Evolutionary conservation across 92 coral and sea anemone species (phyloP).

Genomic region (Ricordea florida): DNA sequence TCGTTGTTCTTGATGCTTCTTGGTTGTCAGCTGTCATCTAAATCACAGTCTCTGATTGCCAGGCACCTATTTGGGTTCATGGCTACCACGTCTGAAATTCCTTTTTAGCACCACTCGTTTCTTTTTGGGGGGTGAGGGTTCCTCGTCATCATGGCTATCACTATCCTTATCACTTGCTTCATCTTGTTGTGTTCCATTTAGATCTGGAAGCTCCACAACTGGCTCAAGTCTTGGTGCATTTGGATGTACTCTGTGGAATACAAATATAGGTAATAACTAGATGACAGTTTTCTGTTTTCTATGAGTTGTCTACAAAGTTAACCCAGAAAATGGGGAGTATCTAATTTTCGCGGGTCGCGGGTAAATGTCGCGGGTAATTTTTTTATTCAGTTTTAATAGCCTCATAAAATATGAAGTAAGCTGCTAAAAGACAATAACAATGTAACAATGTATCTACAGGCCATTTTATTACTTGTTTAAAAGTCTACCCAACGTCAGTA

Average conservation of each 20-base stretch:
- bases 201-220: neutral
- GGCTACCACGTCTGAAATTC: slow-evolving; percentile 45
- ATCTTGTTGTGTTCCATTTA: slow-evolving; percentile 18
- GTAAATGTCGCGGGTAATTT: too few relatives aligned
- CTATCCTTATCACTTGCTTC: slow-evolving; percentile 29
- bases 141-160: slow-evolving; percentile 34
- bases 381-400: too few relatives aligned
- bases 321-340: neutral
- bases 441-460: too few relatives aligned
- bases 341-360: too few relatives aligned
- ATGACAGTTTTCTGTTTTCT: neutral
- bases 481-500: too few relatives aligned
- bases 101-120: slow-evolving; percentile 82
- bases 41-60: too few relatives aligned
- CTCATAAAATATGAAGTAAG: too few relatives aligned
- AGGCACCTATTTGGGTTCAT: slow-evolving; percentile 3
- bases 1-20: too few relatives aligned
- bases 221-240: slow-evolving; percentile 92
- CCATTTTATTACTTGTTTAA: too few relatives aligned
- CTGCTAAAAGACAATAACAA: too few relatives aligned
- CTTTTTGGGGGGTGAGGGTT: slow-evolving; percentile 44
- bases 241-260: slow-evolving; percentile 71
- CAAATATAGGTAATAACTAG: neutral
- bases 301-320: neutral
- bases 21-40: too few relatives aligned